Evolutionary conservation across 2,113 vertebrate species (phyloP).

Genomic region (Peromyscus leucopus): DNA sequence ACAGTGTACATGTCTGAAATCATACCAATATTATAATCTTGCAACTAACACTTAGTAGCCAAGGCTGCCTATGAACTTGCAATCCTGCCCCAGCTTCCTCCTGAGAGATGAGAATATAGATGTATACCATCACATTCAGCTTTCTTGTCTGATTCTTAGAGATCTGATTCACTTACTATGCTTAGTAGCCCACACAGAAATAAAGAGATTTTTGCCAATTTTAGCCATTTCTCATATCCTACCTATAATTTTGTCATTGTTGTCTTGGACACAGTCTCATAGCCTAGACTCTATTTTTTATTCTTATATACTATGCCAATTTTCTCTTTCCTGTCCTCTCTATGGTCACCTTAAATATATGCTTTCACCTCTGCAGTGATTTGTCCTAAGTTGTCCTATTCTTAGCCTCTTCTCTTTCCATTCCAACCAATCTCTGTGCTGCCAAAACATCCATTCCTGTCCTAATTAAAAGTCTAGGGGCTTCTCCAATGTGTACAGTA

Average conservation of each 20-base stretch:
- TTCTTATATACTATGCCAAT: not conserved
- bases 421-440: not conserved
- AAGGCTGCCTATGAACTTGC: not conserved
- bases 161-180: not conserved
- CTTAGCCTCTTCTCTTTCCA: not conserved
- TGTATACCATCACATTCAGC: not conserved
- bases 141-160: not conserved
- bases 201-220: not conserved
- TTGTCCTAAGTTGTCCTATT: not conserved
- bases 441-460: not conserved
- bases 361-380: not conserved
- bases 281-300: not conserved
- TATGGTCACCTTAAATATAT: not conserved
- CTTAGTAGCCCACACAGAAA: not conserved
- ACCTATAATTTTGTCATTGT: not conserved
- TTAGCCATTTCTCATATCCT: not conserved
- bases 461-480: not conserved
- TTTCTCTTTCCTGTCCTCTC: not conserved
- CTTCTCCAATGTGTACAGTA: not conserved
- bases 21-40: not conserved
- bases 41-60: not conserved
- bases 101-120: not conserved
- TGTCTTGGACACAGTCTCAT: not conserved
- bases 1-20: not conserved
- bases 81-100: not conserved